Evolutionary conservation across 1,140 invertebrate species (phyloP).

Genomic region (Globodera rostochiensis): DNA sequence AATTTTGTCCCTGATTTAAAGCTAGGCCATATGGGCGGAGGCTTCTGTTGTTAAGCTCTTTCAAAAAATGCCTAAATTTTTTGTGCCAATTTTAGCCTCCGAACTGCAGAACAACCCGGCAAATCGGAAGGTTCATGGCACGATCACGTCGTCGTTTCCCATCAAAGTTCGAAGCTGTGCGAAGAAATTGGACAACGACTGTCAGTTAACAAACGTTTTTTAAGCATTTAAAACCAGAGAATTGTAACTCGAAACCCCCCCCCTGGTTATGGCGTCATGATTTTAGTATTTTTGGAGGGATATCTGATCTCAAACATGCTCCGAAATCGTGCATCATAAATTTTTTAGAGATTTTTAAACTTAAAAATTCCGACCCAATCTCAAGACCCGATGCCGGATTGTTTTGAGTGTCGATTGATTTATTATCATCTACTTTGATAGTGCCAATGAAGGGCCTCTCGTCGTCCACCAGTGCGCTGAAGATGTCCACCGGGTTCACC

Average conservation of each 20-base stretch:
- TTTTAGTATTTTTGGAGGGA: too few relatives aligned
- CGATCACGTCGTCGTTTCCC: conserved; percentile 39
- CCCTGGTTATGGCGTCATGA: too few relatives aligned
- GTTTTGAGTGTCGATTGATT: not conserved
- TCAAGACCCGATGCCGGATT: not conserved
- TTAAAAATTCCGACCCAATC: too few relatives aligned
- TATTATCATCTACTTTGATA: conserved; percentile 4
- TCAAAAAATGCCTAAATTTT: not conserved
- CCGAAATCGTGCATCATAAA: too few relatives aligned
- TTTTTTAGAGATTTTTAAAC: too few relatives aligned
- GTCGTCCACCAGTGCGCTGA: conserved; percentile 34
- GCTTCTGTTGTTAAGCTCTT: too few relatives aligned
- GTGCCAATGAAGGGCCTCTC: conserved; percentile 44
- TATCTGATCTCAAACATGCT: too few relatives aligned
- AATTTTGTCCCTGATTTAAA: too few relatives aligned
- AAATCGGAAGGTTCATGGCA: conserved; percentile 38
- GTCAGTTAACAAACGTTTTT: conserved; percentile 36
- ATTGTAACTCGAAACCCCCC: too few relatives aligned
- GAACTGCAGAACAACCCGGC: conserved; percentile 36
- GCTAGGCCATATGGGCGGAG: too few relatives aligned
- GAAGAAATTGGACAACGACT: conserved; percentile 42
- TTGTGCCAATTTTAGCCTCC: conserved; percentile 20
- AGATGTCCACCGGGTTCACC: conserved; percentile 52
- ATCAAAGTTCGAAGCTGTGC: conserved; percentile 45
- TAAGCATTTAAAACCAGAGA: too few relatives aligned